Evolutionary conservation across 1,140 invertebrate genomes (phyloP).

Genomic region (Pogonognathellus flavescens): DNA sequence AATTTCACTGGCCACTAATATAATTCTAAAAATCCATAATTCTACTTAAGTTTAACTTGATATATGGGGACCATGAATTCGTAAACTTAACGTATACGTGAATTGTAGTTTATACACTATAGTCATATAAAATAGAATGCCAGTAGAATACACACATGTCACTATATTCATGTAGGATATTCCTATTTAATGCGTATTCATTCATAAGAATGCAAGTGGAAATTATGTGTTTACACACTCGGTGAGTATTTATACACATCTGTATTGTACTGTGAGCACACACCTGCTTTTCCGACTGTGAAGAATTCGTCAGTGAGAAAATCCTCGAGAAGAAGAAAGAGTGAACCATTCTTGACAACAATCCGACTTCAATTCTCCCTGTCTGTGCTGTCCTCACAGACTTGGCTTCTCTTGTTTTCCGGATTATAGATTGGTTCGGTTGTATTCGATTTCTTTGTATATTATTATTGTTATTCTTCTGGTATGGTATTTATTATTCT

Average conservation of each 20-base stretch:
- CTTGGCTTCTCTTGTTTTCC: constrained; percentile 9
- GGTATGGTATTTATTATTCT: constrained; percentile 23
- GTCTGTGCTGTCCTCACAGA: background rate
- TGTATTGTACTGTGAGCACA: constrained; percentile 30
- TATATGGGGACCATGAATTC: too few relatives aligned
- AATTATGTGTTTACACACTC: background rate
- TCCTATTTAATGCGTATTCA: too few relatives aligned
- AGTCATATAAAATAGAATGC: too few relatives aligned
- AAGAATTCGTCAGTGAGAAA: constrained; percentile 53
- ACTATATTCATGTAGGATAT: too few relatives aligned
- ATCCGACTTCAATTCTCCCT: too few relatives aligned
- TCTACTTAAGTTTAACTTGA: too few relatives aligned
- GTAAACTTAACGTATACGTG: too few relatives aligned
- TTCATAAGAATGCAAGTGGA: background rate
- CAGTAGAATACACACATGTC: too few relatives aligned
- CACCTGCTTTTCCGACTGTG: constrained; percentile 41
- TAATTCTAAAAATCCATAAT: too few relatives aligned
- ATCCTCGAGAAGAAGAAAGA: constrained; percentile 54
- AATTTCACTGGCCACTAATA: too few relatives aligned
- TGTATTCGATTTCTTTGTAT: constrained; percentile 13
- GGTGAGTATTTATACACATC: background rate
- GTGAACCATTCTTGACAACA: constrained; percentile 39
- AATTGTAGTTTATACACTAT: too few relatives aligned
- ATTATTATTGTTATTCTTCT: constrained; percentile 26
- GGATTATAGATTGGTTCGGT: constrained; percentile 15